Conservation (phyloP, 2,113 vertebrate genomes). For the Puma concolor region DNA sequence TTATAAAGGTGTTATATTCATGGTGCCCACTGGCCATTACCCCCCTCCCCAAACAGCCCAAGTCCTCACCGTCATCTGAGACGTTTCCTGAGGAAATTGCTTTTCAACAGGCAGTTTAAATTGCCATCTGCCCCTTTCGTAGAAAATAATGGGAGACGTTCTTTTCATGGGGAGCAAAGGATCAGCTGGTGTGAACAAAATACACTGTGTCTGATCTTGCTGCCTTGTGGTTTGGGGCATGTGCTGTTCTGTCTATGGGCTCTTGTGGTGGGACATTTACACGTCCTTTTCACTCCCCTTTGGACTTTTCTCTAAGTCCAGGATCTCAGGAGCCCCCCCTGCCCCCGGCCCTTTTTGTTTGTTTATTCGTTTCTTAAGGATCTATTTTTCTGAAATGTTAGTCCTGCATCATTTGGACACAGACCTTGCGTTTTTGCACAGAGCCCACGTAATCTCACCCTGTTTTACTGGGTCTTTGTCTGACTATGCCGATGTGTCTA, state of each 20-base stretch:
- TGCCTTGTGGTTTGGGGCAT: neutral
- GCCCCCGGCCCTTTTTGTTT: neutral
- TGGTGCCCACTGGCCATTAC: neutral
- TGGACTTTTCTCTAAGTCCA: neutral
- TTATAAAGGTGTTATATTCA: neutral
- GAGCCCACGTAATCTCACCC: fast-evolving
- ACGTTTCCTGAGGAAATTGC: neutral
- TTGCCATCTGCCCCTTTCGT: neutral
- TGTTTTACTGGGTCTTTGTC: neutral
- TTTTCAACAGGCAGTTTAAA: neutral
- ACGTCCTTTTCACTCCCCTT: neutral
- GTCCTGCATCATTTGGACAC: neutral
- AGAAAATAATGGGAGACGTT: neutral
- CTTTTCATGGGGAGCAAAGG: neutral
- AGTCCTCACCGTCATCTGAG: neutral
- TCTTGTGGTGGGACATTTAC: neutral
- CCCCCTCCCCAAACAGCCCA: neutral
- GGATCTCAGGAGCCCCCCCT: neutral
- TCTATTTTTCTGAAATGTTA: neutral
- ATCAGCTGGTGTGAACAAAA: neutral
- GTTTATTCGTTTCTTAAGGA: neutral
- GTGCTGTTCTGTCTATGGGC: neutral
- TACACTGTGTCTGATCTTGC: fast-evolving
- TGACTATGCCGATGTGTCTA: neutral
- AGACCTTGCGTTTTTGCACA: too few species aligned